These are phyloP conservation scores for Ammodramus savannarum DNA, from an alignment of 2,113 vertebrate genomes.

Conservation along the genomic window DNA sequence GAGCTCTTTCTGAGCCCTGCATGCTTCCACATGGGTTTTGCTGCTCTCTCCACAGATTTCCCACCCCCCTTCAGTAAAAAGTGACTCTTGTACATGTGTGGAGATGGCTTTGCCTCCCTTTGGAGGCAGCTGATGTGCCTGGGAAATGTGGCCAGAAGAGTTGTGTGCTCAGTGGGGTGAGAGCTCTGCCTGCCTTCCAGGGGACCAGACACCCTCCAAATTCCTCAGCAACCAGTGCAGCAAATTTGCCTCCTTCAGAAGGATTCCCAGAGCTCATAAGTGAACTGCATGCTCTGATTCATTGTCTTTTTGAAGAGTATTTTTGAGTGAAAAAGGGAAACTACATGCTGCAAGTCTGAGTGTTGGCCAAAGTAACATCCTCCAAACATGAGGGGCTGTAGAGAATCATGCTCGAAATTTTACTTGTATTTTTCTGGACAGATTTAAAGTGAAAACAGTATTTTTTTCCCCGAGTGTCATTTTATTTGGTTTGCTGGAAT, in stretches of 20 bases:
- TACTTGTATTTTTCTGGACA: neutral
- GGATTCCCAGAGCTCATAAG: neutral
- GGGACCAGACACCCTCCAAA: no score
- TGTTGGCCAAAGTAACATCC: neutral
- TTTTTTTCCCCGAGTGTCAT: neutral
- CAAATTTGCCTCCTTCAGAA: neutral
- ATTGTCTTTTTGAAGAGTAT: neutral
- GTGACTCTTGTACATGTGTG: rapidly evolving
- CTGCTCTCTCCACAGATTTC: neutral
- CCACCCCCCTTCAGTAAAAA: neutral
- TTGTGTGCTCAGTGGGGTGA: neutral
- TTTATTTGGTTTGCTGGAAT: neutral
- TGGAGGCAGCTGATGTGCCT: neutral
- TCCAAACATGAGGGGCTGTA: neutral
- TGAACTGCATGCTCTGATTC: neutral
- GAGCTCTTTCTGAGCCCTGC: neutral
- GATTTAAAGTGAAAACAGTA: neutral
- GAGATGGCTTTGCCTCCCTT: neutral
- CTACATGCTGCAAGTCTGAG: neutral
- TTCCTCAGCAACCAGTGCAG: neutral
- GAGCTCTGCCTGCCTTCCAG: neutral
- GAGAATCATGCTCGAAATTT: neutral
- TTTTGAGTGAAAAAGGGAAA: neutral
- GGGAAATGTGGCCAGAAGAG: rapidly evolving
- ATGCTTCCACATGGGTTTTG: rapidly evolving